phyloP scores from a whole-genome alignment of 1,140 invertebrate genomes.

The Aphelinus certus region DNA sequence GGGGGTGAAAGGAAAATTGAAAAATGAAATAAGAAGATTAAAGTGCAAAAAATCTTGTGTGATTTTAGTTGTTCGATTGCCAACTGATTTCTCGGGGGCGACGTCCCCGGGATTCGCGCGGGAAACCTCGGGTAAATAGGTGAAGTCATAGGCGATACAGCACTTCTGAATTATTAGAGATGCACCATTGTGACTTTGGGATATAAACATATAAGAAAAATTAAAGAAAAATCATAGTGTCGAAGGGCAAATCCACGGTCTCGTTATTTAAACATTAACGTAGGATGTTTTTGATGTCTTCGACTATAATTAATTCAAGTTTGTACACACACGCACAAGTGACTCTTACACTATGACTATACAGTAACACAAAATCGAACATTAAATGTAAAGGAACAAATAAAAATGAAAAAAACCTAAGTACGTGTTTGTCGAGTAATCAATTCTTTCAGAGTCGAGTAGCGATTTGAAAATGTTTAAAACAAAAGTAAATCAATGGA shows the following conservation, averaged over 20 bases:
- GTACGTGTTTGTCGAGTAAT: constrained; percentile 64
- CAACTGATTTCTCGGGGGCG: no score
- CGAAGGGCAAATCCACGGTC: constrained; percentile 53
- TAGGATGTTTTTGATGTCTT: constrained; percentile 67
- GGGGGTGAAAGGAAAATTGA: not conserved
- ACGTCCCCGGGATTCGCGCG: no score
- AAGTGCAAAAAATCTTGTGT: constrained; percentile 5
- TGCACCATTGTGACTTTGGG: not conserved
- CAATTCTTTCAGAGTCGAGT: constrained; percentile 62
- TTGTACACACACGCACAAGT: constrained; percentile 65
- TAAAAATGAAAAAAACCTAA: constrained; percentile 50
- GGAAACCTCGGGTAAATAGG: no score
- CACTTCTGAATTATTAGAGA: not conserved
- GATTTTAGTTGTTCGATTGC: constrained; percentile 35
- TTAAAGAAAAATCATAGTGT: constrained; percentile 9
- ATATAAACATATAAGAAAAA: not conserved
- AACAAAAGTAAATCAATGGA: not conserved
- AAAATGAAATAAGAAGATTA: constrained; percentile 2
- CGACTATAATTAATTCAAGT: constrained; percentile 65
- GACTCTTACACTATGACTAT: constrained; percentile 57
- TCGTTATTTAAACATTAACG: constrained; percentile 62
- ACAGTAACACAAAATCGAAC: constrained; percentile 56
- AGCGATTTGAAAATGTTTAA: constrained; percentile 51
- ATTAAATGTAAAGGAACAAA: constrained; percentile 53
- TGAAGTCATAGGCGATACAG: not conserved